Evolutionary conservation across 2,888 invertebrate genomes (phyloP).

Genomic region (Choristoneura rosaceana): DNA sequence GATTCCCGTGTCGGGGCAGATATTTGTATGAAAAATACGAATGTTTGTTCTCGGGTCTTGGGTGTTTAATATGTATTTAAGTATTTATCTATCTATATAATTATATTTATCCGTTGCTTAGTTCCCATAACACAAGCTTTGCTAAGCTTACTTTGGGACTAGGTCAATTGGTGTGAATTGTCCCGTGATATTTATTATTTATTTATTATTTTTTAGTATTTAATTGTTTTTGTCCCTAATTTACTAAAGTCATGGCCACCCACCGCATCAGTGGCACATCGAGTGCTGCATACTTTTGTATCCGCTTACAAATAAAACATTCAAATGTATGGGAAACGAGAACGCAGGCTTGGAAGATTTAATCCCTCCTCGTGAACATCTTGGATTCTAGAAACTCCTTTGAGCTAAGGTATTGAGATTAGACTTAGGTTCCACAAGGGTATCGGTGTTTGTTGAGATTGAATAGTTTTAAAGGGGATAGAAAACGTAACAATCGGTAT

Average conservation of each 20-base stretch:
- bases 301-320: conserved; percentile 47
- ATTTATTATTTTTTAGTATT: too few species aligned
- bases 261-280: conserved; percentile 25
- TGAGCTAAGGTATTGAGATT: background rate
- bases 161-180: too few species aligned
- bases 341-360: conserved; percentile 22
- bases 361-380: conserved; percentile 11
- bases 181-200: too few species aligned
- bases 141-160: too few species aligned
- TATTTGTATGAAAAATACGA: too few species aligned
- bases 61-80: too few species aligned
- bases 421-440: conserved; percentile 5
- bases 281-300: conserved; percentile 42
- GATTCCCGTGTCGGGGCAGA: too few species aligned
- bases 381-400: conserved; percentile 10
- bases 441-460: background rate
- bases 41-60: too few species aligned
- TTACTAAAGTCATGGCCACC: background rate
- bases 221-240: background rate
- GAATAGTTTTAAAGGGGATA: background rate
- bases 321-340: conserved; percentile 44
- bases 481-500: too few species aligned
- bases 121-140: too few species aligned
- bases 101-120: too few species aligned
- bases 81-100: too few species aligned